Evolutionary conservation across 1,140 invertebrate genomes (phyloP).

Genomic region (Araneus ventricosus): DNA sequence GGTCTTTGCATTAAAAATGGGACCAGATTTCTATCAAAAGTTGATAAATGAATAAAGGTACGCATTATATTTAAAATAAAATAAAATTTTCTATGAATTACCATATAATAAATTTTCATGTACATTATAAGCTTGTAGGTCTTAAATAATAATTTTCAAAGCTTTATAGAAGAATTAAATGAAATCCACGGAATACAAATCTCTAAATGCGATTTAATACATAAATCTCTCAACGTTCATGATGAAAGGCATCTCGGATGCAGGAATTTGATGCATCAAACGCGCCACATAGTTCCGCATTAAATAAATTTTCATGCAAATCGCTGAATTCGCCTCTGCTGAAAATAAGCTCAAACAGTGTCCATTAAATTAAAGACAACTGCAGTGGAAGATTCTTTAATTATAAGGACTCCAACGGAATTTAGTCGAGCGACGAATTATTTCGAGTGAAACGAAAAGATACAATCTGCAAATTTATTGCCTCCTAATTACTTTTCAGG

Average conservation of each 20-base stretch:
- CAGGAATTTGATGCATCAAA: neutral
- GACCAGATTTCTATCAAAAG: too few relatives aligned
- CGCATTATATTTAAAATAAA: too few relatives aligned
- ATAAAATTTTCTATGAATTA: too few relatives aligned
- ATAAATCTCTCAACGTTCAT: neutral
- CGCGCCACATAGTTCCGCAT: neutral
- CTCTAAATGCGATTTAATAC: neutral
- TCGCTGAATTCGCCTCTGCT: neutral
- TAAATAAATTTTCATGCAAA: conserved; percentile 2
- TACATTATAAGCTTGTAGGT: too few relatives aligned
- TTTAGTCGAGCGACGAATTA: neutral
- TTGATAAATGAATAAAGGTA: too few relatives aligned
- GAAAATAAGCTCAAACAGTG: neutral
- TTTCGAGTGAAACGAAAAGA: neutral
- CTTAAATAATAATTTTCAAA: too few relatives aligned
- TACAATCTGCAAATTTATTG: conserved; percentile 8
- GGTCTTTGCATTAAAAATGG: too few relatives aligned
- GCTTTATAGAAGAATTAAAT: neutral
- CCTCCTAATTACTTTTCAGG: neutral
- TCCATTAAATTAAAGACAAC: conserved; percentile 14
- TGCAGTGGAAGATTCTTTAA: neutral
- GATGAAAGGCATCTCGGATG: neutral
- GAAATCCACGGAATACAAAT: neutral
- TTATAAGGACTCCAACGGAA: neutral
- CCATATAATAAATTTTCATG: too few relatives aligned